A percentile compares a stretch with the other conserved stretches of the same genome.
These are phyloP conservation scores for Enteromius afrohamiltoni DNA, from an alignment of 2,797 vertebrate genomes.

Conservation along the genomic window DNA sequence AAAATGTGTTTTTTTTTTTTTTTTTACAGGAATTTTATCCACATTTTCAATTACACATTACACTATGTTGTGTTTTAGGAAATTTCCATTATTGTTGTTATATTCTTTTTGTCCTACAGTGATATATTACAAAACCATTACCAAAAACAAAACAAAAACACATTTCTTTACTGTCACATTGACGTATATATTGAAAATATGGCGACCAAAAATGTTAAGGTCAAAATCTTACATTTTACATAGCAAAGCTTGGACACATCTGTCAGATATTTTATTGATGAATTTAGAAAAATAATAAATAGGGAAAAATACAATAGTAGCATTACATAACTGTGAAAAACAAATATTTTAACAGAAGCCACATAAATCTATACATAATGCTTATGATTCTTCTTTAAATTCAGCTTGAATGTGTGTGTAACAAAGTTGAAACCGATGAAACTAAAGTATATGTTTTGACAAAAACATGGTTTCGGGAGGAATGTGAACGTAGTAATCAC, in stretches of 20 bases:
- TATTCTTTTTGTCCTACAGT: not conserved
- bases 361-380: not conserved
- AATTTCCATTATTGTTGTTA: not conserved
- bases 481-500: too few relatives aligned
- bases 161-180: not conserved
- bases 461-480: too few relatives aligned
- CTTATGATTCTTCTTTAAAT: not conserved
- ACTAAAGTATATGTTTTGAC: too few relatives aligned
- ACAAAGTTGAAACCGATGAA: not conserved
- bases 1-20: not conserved
- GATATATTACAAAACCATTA: not conserved
- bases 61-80: not conserved
- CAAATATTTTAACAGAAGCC: not conserved
- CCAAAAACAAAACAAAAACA: too few relatives aligned
- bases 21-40: not conserved
- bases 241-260: not conserved
- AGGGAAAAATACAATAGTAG: not conserved
- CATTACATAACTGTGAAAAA: not conserved
- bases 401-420: not conserved
- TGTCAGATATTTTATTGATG: not conserved
- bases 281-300: not conserved
- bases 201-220: not conserved
- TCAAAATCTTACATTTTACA: not conserved
- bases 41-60: not conserved
- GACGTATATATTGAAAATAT: not conserved